Conservation (phyloP, 2,113 vertebrate genomes). For the Stegastes partitus region DNA sequence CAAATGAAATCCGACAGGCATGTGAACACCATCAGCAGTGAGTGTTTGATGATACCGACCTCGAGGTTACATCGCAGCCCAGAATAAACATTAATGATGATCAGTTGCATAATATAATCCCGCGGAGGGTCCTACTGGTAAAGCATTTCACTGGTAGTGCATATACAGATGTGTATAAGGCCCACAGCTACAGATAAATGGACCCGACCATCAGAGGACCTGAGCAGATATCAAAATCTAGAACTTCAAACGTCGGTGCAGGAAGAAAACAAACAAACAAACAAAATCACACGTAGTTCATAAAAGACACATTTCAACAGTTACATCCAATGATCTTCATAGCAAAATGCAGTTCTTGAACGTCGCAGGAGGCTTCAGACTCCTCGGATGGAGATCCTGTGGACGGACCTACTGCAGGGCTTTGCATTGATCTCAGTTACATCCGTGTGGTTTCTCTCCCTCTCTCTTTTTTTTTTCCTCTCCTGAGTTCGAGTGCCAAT, state of each 20-base stretch:
- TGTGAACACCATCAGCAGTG: constrained; percentile 60
- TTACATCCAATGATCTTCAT: constrained; percentile 24
- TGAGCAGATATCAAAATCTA: constrained; percentile 64
- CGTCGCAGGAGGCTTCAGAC: constrained; percentile 24
- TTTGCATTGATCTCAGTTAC: constrained; percentile 14
- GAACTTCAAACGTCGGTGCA: constrained; percentile 21
- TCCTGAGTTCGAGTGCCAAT: constrained; percentile 15
- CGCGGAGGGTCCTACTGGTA: constrained; percentile 44
- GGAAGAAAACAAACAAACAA: background rate
- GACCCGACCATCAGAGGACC: constrained; percentile 60
- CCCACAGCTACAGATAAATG: constrained; percentile 46
- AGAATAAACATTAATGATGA: constrained; percentile 53
- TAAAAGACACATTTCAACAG: constrained; percentile 5
- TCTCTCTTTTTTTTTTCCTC: background rate
- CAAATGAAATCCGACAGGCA: background rate
- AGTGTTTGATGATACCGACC: constrained; percentile 31
- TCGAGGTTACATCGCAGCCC: constrained; percentile 36
- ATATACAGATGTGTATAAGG: constrained; percentile 59
- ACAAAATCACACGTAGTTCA: constrained; percentile 6
- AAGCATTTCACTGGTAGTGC: constrained; percentile 73
- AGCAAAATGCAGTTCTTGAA: constrained; percentile 19
- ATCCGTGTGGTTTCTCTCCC: background rate
- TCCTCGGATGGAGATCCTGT: constrained; percentile 2
- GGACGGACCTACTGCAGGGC: background rate
- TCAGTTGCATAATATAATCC: constrained; percentile 68